These are phyloP conservation scores for Nomada flava DNA, from an alignment of 2,888 invertebrate species.

Conservation along the genomic window DNA sequence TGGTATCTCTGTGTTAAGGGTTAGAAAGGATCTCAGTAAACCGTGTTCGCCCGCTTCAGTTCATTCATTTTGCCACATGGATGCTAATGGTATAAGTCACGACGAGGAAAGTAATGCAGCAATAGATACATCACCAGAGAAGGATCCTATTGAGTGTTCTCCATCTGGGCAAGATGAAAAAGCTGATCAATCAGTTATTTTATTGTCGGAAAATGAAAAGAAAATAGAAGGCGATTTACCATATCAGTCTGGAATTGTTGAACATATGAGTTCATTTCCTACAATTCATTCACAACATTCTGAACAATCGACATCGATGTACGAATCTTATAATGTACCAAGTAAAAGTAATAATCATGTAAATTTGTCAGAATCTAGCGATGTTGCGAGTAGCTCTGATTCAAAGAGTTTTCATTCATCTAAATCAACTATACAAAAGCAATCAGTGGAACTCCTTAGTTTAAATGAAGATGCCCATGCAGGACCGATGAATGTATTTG, in stretches of 20 bases:
- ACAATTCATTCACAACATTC: constrained; percentile 75
- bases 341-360: constrained; percentile 73
- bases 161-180: constrained; percentile 66
- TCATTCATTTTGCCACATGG: constrained; percentile 77
- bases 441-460: constrained; percentile 80
- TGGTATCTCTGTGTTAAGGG: constrained; percentile 77
- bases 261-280: constrained; percentile 75
- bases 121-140: constrained; percentile 63
- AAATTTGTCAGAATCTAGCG: constrained; percentile 75
- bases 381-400: constrained; percentile 78
- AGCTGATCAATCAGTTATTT: constrained; percentile 50
- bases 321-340: constrained; percentile 71
- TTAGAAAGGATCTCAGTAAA: constrained; percentile 82
- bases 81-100: constrained; percentile 73
- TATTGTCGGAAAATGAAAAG: constrained; percentile 63
- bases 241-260: constrained; percentile 76
- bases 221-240: constrained; percentile 58
- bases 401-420: constrained; percentile 76
- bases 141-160: constrained; percentile 76
- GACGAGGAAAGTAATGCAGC: constrained; percentile 75
- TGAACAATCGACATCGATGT: constrained; percentile 71
- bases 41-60: constrained; percentile 80
- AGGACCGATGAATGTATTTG: constrained; percentile 84
- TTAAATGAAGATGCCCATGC: constrained; percentile 83
- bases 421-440: constrained; percentile 78